phyloP scores from a whole-genome alignment of 2,113 vertebrate genomes.

The Pao palembangensis region DNA sequence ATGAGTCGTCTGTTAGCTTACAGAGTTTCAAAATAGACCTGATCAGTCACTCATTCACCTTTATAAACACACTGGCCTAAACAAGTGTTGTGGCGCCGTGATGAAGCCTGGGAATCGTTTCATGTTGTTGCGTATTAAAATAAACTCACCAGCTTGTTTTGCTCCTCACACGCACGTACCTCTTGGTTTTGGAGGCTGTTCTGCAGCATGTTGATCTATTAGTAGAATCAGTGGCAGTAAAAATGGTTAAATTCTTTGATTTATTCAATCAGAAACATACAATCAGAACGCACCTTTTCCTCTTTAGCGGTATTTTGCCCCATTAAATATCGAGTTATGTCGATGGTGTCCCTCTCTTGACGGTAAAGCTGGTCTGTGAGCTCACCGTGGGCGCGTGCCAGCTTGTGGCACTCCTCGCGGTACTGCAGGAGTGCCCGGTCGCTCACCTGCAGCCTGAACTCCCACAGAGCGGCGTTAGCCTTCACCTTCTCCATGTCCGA shows the following conservation, averaged over 20 bases:
- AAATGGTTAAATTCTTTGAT: neutral
- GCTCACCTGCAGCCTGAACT: conserved; percentile 73
- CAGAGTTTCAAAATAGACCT: no score
- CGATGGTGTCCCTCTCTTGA: conserved; percentile 73
- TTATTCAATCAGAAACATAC: neutral
- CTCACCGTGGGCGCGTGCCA: conserved; percentile 74
- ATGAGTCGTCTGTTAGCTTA: no score
- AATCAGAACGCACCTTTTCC: conserved; percentile 63
- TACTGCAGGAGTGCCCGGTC: conserved; percentile 74
- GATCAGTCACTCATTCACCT: no score
- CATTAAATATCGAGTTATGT: conserved; percentile 67
- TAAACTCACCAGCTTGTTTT: conserved; percentile 70
- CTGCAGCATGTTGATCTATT: conserved; percentile 77
- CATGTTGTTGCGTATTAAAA: conserved; percentile 12
- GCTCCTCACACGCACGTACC: conserved; percentile 67
- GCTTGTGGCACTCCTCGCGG: conserved; percentile 62
- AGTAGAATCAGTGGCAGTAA: conserved; percentile 11
- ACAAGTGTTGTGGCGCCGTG: neutral
- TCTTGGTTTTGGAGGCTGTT: conserved; percentile 67
- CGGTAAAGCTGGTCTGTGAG: conserved; percentile 73
- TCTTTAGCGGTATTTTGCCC: conserved; percentile 73
- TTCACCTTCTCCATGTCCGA: conserved; percentile 74
- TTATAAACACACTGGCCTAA: neutral
- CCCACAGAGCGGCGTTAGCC: conserved; percentile 77
- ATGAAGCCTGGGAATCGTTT: neutral